Base-by-base conservation (phyloP, 2,113 vertebrate species). In the Zapus hudsonius region DNA sequence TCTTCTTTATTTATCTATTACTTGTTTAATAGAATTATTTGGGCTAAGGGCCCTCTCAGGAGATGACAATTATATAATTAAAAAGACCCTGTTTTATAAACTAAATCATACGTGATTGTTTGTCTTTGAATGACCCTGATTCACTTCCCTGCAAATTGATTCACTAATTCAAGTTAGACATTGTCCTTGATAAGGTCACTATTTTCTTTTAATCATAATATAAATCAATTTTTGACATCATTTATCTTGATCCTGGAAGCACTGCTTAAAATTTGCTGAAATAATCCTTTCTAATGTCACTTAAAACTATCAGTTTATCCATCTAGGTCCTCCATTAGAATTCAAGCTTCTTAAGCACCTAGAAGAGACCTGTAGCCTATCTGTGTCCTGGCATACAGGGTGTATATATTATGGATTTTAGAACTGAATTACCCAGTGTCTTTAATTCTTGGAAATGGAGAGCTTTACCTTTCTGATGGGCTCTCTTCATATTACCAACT, bases 101-200 rank as follows among this genome's bases (percentile, higher is more conserved):
- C 57, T 8, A 3, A 84, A 69, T 11, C 23, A 47, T 90, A 79
- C 73, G 27, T 52, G 15, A 70, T 36, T 75, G 31, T 7, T 92
- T 36, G 67, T 74, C 59, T 80, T 36, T 16, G 10, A 90, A 22
- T 69, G 61, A 67, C 31, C 40, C 7, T 76, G 64, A n/a, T 44
- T 90, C 59, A 79, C 85, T 79, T 55, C 27, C 13, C 9, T 90
- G 74, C 33, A 85, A 95, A 66, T 70, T 91, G 74, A 15, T 79
- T 36, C 7, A 52, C 89, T 67, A 52, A 29, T 80, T 84, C 23
- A 74, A 75, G 40, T 88, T 76, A 87, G 33, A 74, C 92, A 81
- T 83, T 25, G 23, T 61, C 38, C 31, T 64, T 93, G 47, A 75
- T 66, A 73, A 55, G 91, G 84, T 52, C 27, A 83, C 33, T 19